These are phyloP conservation scores for Microtus montanus DNA, from an alignment of 2,113 vertebrate genomes.

Conservation along the genomic window DNA sequence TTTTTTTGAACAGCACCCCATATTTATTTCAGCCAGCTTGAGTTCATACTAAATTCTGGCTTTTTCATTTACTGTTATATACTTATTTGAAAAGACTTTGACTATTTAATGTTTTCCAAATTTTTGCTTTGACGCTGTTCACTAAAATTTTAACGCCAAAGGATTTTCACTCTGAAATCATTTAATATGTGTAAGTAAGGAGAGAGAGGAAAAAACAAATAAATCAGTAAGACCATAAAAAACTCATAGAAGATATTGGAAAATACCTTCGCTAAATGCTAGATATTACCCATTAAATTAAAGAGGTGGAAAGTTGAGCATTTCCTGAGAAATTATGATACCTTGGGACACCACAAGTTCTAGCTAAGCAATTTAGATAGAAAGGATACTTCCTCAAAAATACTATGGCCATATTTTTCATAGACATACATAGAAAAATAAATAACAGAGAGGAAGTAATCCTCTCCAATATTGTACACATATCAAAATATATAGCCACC, in stretches of 20 bases:
- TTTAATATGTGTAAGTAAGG: conserved; percentile 10
- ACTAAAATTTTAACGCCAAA: not conserved
- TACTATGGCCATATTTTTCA: conserved; percentile 64
- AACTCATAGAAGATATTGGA: not conserved
- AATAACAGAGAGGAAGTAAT: conserved; percentile 72
- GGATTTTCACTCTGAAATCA: not conserved
- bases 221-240: conserved; percentile 46
- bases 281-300: conserved; percentile 8
- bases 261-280: conserved; percentile 57
- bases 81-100: not conserved
- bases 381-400: conserved; percentile 44
- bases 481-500: conserved; percentile 79
- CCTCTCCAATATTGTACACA: conserved; percentile 76
- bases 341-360: conserved; percentile 6
- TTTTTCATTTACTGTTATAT: not conserved
- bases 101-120: not conserved
- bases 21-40: not conserved
- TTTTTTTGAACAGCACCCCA: not conserved
- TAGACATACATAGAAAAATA: conserved; percentile 77
- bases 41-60: not conserved
- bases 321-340: conserved; percentile 56
- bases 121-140: conserved; percentile 4
- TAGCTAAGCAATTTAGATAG: conserved; percentile 61
- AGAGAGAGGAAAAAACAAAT: not conserved
- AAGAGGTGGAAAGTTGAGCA: not conserved